Base-by-base conservation (phyloP, 2,888 invertebrate genomes). In the Syrphus vitripennis region DNA sequence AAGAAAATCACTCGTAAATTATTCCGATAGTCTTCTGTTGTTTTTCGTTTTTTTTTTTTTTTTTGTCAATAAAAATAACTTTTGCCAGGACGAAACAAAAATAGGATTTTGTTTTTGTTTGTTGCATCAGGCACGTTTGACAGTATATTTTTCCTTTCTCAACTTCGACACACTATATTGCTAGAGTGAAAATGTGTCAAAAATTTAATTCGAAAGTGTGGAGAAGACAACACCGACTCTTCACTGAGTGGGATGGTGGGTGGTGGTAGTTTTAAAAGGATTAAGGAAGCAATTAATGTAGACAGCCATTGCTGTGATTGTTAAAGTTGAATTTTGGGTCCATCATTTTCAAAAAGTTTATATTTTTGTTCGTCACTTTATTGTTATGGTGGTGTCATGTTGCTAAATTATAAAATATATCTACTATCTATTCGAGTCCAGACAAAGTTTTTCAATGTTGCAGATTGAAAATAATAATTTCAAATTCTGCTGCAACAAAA, bases 261-360 rank as follows among this genome's bases (percentile, higher is more conserved):
- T 10, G 10, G 40, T 16, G n/a, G 24, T 9, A 10, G 65, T 29
- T 45, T 71, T 59, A 40, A 84, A 84, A 81, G 84, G 84, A 84
- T 81, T 84, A 81, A 69, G 76, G 76, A 81, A 81, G 67, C 81
- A 84, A 81, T 84, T 84, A 81, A 69, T 76, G 81, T 81, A 71
- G 67, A 55, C 53, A 69, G 16, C 37, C 21, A 26, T 37, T 24
- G 67, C 24, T 40, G 70, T 45, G 29, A 26, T 40, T 53, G 48
- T 29, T 24, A 67, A 21, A 69, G 72, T 63, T 59, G 40, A 53
- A 65, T 77, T n/a, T 78, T n/a, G n/a, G 48, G 10, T 40, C 21
- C 34, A 31, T 63, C n/a, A 24, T 67, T 24, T 65, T 16, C 10
- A 31, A 69, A 57, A 63, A n/a, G 63, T 29, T 74, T n/a, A n/a